These are phyloP conservation scores for Terebella lapidaria DNA, from an alignment of 2,888 invertebrate genomes.

Conservation along the genomic window DNA sequence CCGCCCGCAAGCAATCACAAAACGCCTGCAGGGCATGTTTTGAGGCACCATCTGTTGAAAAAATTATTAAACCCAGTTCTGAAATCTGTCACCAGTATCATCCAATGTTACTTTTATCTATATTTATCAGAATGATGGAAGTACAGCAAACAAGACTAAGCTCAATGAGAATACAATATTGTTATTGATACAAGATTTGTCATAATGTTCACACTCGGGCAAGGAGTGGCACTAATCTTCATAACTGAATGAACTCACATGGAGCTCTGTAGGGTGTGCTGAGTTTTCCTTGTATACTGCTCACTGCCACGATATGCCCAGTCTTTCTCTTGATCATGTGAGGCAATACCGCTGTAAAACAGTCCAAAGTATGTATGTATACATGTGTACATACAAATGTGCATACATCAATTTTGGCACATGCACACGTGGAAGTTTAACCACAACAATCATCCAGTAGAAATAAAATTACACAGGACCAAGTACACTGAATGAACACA, in stretches of 20 bases:
- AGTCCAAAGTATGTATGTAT: neutral
- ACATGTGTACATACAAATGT: too few species aligned
- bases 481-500: neutral
- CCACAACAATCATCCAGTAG: too few species aligned
- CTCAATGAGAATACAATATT: too few species aligned
- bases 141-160: neutral
- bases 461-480: neutral
- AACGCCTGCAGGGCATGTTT: constrained; percentile 95
- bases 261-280: constrained; percentile 71
- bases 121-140: neutral
- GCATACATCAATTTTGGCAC: too few species aligned
- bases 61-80: neutral
- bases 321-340: constrained; percentile 70
- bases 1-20: constrained; percentile 82
- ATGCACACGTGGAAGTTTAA: too few species aligned
- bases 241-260: constrained; percentile 51
- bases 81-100: neutral
- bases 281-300: constrained; percentile 89
- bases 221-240: too few species aligned
- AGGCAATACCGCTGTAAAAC: constrained; percentile 70
- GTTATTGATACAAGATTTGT: too few species aligned
- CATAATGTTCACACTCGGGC: too few species aligned
- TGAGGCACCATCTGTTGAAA: constrained; percentile 68
- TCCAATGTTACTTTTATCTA: neutral
- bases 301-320: constrained; percentile 82